Conservation (phyloP, 2,888 invertebrate species). For the Hypercompe scribonia region DNA sequence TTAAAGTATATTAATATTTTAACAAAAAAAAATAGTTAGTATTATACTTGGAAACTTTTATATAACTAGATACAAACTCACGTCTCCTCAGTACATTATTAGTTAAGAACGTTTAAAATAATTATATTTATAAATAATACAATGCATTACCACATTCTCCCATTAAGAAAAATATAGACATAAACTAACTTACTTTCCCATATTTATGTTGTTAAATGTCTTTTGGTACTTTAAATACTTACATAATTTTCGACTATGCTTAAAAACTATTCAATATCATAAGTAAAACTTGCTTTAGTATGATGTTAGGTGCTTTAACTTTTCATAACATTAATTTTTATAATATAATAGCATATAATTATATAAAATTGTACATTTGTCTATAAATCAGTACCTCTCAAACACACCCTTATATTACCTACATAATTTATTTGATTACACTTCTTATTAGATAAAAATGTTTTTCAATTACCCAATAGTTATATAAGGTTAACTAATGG, state of each 20-base stretch:
- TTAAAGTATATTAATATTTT: no score
- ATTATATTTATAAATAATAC: not conserved
- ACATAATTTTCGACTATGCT: no score
- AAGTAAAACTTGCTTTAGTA: not conserved
- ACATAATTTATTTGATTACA: not conserved
- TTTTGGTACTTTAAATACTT: not conserved
- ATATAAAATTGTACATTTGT: not conserved
- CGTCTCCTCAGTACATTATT: not conserved
- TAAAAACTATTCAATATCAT: not conserved
- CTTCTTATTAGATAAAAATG: not conserved
- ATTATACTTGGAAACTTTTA: no score
- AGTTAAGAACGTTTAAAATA: no score
- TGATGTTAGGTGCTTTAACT: not conserved
- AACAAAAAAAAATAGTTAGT: no score
- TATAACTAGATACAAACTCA: not conserved
- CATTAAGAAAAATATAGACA: no score
- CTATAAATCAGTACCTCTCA: not conserved
- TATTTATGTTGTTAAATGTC: not conserved
- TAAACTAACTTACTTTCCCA: no score
- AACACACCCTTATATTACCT: not conserved
- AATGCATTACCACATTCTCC: no score
- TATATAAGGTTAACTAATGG: conserved; percentile 15
- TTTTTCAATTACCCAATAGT: not conserved
- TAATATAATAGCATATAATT: not conserved
- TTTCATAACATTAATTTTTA: not conserved